A percentile compares a stretch with the other conserved stretches of the same genome.
phyloP scores from a whole-genome alignment of 2,113 vertebrate species.

The Scopus umbretta region DNA sequence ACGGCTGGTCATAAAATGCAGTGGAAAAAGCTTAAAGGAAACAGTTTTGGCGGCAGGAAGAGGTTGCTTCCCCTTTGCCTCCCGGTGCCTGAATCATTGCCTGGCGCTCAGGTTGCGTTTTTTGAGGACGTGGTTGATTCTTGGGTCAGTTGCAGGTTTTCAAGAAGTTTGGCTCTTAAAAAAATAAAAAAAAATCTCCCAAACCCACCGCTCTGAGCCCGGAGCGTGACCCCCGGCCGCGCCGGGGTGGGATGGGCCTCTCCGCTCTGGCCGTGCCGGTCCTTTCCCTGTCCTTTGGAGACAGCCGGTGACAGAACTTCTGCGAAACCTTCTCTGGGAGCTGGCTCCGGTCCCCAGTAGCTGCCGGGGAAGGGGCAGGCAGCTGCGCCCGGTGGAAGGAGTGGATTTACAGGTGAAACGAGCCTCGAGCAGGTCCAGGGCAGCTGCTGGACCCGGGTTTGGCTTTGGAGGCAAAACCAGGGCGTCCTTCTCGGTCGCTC shows the following conservation, averaged over 20 bases:
- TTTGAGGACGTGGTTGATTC: background rate
- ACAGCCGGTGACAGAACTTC: background rate
- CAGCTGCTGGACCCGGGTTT: background rate
- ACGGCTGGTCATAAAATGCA: background rate
- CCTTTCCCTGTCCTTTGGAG: background rate
- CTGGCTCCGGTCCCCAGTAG: background rate
- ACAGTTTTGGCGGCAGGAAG: background rate
- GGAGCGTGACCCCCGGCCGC: background rate
- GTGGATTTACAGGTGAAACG: background rate
- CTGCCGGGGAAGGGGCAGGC: too few species aligned
- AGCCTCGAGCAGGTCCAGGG: background rate
- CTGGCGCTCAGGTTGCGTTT: background rate
- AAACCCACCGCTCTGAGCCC: background rate
- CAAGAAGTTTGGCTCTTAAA: background rate
- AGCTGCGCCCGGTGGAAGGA: too few species aligned
- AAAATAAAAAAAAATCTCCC: background rate
- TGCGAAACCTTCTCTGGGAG: background rate
- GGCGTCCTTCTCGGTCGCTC: background rate
- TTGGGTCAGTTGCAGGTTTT: accelerated
- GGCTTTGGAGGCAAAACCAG: background rate
- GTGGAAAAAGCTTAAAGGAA: background rate
- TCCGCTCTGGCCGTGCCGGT: background rate
- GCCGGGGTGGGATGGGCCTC: background rate
- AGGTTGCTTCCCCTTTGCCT: background rate
- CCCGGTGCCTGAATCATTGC: background rate